A percentile compares a stretch with the other conserved stretches of the same genome.
These are phyloP conservation scores for Coptodon rendalli DNA, from an alignment of 2,113 vertebrate species.

Conservation along the genomic window DNA sequence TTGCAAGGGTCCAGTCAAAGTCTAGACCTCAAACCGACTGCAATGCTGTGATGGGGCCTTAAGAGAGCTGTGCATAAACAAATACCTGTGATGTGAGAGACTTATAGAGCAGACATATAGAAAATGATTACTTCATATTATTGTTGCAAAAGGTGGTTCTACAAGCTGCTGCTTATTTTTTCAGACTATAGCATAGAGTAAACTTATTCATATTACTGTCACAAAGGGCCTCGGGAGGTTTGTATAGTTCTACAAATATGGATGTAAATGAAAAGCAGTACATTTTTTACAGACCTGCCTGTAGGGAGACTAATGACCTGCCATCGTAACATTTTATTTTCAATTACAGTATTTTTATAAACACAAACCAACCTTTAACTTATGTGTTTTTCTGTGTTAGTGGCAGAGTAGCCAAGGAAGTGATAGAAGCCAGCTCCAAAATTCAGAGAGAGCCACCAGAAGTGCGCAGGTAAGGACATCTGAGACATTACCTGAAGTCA, in stretches of 20 bases:
- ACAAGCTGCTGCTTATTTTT: neutral
- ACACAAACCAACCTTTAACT: neutral
- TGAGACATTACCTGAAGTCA: neutral
- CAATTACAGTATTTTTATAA: neutral
- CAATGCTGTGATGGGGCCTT: neutral
- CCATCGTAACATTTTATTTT: neutral
- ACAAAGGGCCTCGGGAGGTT: neutral
- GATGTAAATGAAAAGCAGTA: neutral
- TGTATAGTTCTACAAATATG: neutral
- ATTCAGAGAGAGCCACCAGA: slow-evolving; percentile 93
- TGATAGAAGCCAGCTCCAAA: slow-evolving; percentile 95
- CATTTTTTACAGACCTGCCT: neutral
- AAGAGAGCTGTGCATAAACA: neutral
- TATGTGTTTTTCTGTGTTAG: slow-evolving; percentile 62
- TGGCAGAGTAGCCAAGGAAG: slow-evolving; percentile 95
- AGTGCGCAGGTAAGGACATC: slow-evolving; percentile 80
- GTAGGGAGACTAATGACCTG: neutral
- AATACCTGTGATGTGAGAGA: neutral
- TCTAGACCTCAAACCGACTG: neutral
- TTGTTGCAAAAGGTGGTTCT: neutral
- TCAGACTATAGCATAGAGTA: neutral
- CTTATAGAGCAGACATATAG: neutral
- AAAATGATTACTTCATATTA: neutral
- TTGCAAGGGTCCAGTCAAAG: neutral
- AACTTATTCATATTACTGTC: neutral